Percentiles rank a stretch among this genome's conserved stretches.
Evolutionary conservation across 2,888 invertebrate genomes (phyloP).

Genomic region (Acronicta aceris): DNA sequence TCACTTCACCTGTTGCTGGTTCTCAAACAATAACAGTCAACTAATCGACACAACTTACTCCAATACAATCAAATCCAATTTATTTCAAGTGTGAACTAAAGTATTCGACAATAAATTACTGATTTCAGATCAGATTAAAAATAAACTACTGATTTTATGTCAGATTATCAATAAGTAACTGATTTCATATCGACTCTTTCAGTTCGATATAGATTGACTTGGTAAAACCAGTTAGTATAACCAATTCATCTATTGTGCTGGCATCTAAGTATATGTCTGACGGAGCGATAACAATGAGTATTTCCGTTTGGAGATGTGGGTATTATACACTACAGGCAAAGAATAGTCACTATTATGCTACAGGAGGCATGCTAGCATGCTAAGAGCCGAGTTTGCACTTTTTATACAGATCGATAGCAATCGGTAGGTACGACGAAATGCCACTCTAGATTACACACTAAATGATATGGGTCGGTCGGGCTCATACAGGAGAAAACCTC

Average conservation of each 20-base stretch:
- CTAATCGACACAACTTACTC: constrained; percentile 48
- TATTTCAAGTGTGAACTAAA: constrained; percentile 32
- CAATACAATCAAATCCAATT: constrained; percentile 35
- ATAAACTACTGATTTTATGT: constrained; percentile 22
- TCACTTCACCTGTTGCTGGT: constrained; percentile 70
- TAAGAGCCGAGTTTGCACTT: constrained; percentile 40
- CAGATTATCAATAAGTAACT: background rate
- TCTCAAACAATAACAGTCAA: constrained; percentile 56
- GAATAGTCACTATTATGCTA: no score
- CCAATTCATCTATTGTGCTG: constrained; percentile 37
- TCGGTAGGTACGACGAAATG: constrained; percentile 63
- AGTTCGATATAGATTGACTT: constrained; percentile 21
- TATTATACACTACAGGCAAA: constrained; percentile 16
- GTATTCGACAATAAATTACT: no score
- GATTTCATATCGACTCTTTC: constrained; percentile 13
- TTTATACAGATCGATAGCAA: constrained; percentile 56
- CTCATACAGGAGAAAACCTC: constrained; percentile 62
- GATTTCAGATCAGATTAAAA: constrained; percentile 10
- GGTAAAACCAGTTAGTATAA: constrained; percentile 22
- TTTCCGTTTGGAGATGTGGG: constrained; percentile 47
- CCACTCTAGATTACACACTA: constrained; percentile 72
- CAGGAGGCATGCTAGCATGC: constrained; percentile 14
- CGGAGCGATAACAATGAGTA: constrained; percentile 38
- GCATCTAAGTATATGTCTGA: constrained; percentile 39
- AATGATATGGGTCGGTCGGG: constrained; percentile 62